phyloP scores from a whole-genome alignment of 2,888 invertebrate genomes.

The Nomada ferruginata region DNA sequence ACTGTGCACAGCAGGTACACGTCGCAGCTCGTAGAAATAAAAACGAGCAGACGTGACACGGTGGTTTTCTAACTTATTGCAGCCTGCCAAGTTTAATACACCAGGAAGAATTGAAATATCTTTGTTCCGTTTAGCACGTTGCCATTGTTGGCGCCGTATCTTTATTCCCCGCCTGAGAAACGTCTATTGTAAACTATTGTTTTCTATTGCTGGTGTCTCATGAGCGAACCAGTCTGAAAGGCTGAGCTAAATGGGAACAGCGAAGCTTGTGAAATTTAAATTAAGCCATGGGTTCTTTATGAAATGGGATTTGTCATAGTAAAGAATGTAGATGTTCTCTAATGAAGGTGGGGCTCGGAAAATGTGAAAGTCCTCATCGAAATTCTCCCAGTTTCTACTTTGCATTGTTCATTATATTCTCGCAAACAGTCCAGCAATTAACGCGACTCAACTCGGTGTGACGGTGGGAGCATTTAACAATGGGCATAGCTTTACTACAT shows the following conservation, averaged over 20 bases:
- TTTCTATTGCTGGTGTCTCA: constrained; percentile 5
- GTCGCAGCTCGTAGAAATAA: constrained; percentile 19
- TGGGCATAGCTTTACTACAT: no score
- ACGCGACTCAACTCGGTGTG: no score
- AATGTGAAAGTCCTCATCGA: neutral
- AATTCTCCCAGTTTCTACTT: neutral
- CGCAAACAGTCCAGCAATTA: neutral
- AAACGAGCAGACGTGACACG: constrained; percentile 1
- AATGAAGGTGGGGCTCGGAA: neutral
- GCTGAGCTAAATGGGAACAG: constrained; percentile 9
- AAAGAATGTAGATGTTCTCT: neutral
- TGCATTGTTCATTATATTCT: neutral
- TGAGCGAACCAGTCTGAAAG: neutral
- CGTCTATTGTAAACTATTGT: constrained; percentile 38
- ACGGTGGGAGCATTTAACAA: no score
- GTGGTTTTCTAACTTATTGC: constrained; percentile 9
- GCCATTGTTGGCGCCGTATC: constrained; percentile 38
- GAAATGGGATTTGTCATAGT: constrained; percentile 22
- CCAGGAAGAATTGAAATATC: constrained; percentile 31
- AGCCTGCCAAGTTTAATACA: constrained; percentile 26
- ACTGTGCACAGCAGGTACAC: constrained; percentile 7
- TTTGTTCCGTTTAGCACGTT: constrained; percentile 29
- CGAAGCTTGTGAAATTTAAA: constrained; percentile 27
- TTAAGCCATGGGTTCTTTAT: neutral
- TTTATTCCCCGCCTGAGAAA: neutral